Percentiles rank a stretch among this genome's conserved stretches.
Evolutionary conservation across 2,797 vertebrate species (phyloP).

Genomic region (Sarcoramphus papa): DNA sequence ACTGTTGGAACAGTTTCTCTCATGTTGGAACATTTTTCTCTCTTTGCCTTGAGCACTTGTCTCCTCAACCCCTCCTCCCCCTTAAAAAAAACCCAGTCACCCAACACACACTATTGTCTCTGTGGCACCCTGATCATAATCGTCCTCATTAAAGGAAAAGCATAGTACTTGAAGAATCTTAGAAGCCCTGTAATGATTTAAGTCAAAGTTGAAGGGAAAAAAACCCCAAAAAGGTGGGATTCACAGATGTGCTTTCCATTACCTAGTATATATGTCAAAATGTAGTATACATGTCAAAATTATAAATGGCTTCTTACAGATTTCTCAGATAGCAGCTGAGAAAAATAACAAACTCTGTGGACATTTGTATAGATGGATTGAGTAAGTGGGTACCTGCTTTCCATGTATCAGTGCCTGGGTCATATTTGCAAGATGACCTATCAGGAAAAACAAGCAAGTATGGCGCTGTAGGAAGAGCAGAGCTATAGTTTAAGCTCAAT

Average conservation of each 20-base stretch:
- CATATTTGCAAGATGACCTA: not conserved
- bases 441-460: not conserved
- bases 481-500: not conserved
- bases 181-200: not conserved
- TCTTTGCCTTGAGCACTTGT: not conserved
- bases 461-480: not conserved
- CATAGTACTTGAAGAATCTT: not conserved
- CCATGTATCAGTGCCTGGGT: not conserved
- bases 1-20: not conserved
- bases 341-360: slow-evolving; percentile 19
- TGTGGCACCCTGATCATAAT: not conserved
- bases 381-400: not conserved
- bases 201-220: not conserved
- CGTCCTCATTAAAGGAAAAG: not conserved
- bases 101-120: not conserved
- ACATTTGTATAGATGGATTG: not conserved
- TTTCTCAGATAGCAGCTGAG: not conserved
- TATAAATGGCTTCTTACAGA: not conserved
- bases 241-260: slow-evolving; percentile 10
- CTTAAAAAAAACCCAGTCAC: not conserved
- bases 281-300: not conserved
- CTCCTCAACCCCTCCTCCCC: not conserved
- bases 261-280: not conserved
- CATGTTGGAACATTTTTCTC: not conserved
- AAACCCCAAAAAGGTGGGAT: not conserved